A percentile compares a stretch with the other conserved stretches of the same genome.
Evolutionary conservation across 2,113 vertebrate species (phyloP).

Genomic region (Myotis lucifugus): DNA sequence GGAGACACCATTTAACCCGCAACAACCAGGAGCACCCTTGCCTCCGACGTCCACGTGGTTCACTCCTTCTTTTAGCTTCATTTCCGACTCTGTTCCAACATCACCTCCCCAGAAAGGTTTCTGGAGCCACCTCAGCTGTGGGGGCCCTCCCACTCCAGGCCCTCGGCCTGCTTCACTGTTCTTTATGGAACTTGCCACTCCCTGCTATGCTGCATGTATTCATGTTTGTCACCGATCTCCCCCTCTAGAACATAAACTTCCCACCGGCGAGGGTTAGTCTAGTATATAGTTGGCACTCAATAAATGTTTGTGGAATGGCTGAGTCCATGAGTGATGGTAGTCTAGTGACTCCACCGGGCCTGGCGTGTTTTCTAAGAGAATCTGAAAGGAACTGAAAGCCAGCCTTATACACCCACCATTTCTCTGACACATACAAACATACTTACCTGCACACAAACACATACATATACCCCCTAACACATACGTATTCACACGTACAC

Average conservation of each 20-base stretch:
- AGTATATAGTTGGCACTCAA: not conserved
- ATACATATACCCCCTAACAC: not conserved
- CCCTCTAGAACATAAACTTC: not conserved
- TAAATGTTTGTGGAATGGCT: not conserved
- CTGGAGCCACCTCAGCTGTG: too few relatives aligned
- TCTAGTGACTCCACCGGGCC: not conserved
- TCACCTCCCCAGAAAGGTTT: not conserved
- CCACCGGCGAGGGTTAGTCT: not conserved
- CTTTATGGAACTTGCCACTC: not conserved
- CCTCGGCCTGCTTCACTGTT: not conserved
- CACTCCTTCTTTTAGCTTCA: too few relatives aligned
- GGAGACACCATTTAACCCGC: not conserved
- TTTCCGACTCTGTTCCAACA: fast-evolving
- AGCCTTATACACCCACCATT: not conserved
- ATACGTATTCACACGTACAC: not conserved
- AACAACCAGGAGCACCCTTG: not conserved
- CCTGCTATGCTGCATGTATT: not conserved
- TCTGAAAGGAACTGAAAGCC: not conserved
- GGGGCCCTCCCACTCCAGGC: not conserved
- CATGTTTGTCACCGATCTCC: not conserved
- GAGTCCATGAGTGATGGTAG: not conserved
- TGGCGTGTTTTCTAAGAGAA: not conserved
- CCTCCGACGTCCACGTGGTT: not conserved
- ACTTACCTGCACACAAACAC: not conserved
- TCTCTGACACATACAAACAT: not conserved